Percentiles rank a stretch among this genome's conserved stretches.
Evolutionary conservation across 1,140 invertebrate species (phyloP).

Genomic region (Akabosia matsudoensis): DNA sequence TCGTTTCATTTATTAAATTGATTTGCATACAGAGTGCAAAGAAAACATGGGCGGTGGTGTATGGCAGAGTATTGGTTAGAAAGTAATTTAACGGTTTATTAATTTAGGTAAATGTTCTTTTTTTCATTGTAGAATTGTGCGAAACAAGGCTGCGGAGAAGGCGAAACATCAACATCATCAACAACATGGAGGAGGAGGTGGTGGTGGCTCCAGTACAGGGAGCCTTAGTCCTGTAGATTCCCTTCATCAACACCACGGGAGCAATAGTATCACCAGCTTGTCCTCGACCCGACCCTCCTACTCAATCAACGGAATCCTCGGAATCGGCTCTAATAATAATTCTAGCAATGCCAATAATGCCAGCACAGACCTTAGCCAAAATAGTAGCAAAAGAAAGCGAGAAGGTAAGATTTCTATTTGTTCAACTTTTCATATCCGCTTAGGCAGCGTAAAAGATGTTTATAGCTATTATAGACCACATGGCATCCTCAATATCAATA

Average conservation of each 20-base stretch:
- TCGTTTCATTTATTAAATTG: constrained; percentile 5
- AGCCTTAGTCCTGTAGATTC: constrained; percentile 44
- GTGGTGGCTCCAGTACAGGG: constrained; percentile 46
- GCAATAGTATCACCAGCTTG: constrained; percentile 53
- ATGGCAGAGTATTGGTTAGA: background rate
- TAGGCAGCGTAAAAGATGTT: too few species aligned
- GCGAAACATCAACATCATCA: constrained; percentile 81
- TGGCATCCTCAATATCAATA: too few species aligned
- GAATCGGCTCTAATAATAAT: constrained; percentile 56
- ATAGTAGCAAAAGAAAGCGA: constrained; percentile 39
- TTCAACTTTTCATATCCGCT: background rate
- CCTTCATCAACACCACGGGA: constrained; percentile 53
- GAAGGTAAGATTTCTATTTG: constrained; percentile 45
- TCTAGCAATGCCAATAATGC: constrained; percentile 12
- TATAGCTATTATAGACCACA: too few species aligned
- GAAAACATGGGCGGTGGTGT: too few species aligned
- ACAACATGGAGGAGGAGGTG: constrained; percentile 52
- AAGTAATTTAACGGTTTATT: background rate
- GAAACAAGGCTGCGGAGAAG: constrained; percentile 93
- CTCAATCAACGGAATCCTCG: constrained; percentile 93
- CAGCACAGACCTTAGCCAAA: constrained; percentile 20
- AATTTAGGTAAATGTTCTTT: constrained; percentile 9
- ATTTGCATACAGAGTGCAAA: constrained; percentile 4
- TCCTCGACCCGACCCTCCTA: constrained; percentile 61
- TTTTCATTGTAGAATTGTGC: constrained; percentile 73